Evolutionary conservation across 1,140 invertebrate species (phyloP).

Genomic region (Conus ventricosus): DNA sequence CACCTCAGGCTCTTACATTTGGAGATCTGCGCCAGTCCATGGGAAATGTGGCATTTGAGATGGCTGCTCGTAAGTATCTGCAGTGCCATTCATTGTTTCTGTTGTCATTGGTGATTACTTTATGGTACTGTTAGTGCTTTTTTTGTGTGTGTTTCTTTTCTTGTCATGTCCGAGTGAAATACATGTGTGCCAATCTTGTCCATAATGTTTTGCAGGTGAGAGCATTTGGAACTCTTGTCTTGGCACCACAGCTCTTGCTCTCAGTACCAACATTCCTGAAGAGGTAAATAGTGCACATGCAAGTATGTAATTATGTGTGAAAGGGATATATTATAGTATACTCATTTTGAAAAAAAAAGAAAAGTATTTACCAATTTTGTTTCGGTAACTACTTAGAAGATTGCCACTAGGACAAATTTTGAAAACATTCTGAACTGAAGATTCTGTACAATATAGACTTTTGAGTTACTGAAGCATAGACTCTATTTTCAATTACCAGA

Average conservation of each 20-base stretch:
- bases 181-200: neutral
- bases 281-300: slow-evolving; percentile 17
- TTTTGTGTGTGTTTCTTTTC: too few species aligned
- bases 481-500: too few species aligned
- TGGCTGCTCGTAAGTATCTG: slow-evolving; percentile 64
- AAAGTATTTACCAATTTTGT: too few species aligned
- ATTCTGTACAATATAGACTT: too few species aligned
- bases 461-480: too few species aligned
- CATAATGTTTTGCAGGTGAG: slow-evolving; percentile 62
- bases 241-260: slow-evolving; percentile 51
- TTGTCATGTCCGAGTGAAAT: too few species aligned
- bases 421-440: too few species aligned
- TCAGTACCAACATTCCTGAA: slow-evolving; percentile 45
- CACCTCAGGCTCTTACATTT: slow-evolving; percentile 60
- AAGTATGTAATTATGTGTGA: too few species aligned
- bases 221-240: slow-evolving; percentile 67
- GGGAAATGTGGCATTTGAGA: slow-evolving; percentile 64
- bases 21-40: slow-evolving; percentile 68
- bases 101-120: neutral
- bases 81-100: slow-evolving; percentile 1
- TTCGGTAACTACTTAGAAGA: too few species aligned
- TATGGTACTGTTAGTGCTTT: neutral
- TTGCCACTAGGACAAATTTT: too few species aligned
- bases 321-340: too few species aligned
- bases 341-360: too few species aligned